phyloP scores from a whole-genome alignment of 2,888 invertebrate genomes.

The Smittia sp. region DNA sequence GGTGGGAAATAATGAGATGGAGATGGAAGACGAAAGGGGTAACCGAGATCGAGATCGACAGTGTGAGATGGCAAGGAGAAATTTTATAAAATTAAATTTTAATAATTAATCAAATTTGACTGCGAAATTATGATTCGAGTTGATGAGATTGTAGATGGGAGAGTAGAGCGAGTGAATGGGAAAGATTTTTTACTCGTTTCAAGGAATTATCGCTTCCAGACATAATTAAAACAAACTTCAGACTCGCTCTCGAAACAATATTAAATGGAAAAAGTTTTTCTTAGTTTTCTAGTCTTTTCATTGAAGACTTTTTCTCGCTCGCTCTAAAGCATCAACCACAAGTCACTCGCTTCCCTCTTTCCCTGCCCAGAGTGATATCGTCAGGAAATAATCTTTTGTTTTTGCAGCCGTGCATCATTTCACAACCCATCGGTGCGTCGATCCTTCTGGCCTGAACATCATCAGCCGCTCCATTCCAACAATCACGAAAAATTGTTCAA shows the following conservation, averaged over 20 bases:
- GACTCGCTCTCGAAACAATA: constrained; percentile 31
- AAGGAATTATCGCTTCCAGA: constrained; percentile 39
- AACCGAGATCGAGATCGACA: neutral
- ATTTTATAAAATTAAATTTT: constrained; percentile 42
- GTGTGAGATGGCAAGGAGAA: constrained; percentile 7
- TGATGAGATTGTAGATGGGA: constrained; percentile 32
- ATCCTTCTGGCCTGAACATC: too few species aligned
- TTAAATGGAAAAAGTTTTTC: constrained; percentile 28
- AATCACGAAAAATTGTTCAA: neutral
- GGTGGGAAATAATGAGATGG: neutral
- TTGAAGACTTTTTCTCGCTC: neutral
- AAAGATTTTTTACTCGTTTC: constrained; percentile 24
- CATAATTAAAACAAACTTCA: constrained; percentile 41
- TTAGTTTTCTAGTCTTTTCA: neutral
- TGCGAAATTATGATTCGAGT: constrained; percentile 41
- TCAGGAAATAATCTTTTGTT: constrained; percentile 29
- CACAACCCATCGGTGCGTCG: too few species aligned
- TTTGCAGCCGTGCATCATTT: neutral
- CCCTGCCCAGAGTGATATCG: neutral
- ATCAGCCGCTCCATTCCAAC: neutral
- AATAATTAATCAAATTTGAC: constrained; percentile 42
- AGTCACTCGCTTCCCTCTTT: neutral
- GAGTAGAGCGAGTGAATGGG: constrained; percentile 6
- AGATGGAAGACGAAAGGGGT: constrained; percentile 7
- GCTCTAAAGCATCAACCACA: neutral